Conservation (phyloP, 2,888 invertebrate genomes). For the Lithophane semibrunnea region DNA sequence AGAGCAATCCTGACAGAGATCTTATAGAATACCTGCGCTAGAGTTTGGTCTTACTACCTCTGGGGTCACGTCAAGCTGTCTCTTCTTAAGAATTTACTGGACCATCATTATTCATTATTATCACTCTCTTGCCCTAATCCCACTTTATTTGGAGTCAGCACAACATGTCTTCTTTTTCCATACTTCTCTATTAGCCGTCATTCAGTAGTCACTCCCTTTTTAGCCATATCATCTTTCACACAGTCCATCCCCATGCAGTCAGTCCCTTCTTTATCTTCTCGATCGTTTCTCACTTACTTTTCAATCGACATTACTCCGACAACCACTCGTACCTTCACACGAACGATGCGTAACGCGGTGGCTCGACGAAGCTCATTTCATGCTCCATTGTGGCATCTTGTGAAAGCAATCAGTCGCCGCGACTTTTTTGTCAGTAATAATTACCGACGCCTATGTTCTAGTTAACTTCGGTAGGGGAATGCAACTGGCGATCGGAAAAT, state of each 20-base stretch:
- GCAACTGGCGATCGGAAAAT: conserved; percentile 59
- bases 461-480: conserved; percentile 66
- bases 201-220: neutral
- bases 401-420: conserved; percentile 82
- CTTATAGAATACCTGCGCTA: neutral
- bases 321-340: conserved; percentile 50
- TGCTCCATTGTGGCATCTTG: conserved; percentile 85
- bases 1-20: neutral
- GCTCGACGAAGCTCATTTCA: conserved; percentile 85
- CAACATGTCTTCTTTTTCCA: neutral
- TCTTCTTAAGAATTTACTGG: no score
- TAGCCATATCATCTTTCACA: neutral
- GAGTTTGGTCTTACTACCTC: no score
- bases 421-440: conserved; percentile 79
- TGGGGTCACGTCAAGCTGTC: neutral
- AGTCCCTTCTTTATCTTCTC: neutral
- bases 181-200: neutral
- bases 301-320: conserved; percentile 38
- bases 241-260: neutral
- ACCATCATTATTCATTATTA: neutral
- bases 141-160: neutral
- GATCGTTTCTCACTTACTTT: conserved; percentile 15
- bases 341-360: conserved; percentile 85
- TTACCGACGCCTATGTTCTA: conserved; percentile 78
- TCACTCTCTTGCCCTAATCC: neutral